Conservation (phyloP, 1,140 invertebrate species). For the Acyrthosiphon pisum region DNA sequence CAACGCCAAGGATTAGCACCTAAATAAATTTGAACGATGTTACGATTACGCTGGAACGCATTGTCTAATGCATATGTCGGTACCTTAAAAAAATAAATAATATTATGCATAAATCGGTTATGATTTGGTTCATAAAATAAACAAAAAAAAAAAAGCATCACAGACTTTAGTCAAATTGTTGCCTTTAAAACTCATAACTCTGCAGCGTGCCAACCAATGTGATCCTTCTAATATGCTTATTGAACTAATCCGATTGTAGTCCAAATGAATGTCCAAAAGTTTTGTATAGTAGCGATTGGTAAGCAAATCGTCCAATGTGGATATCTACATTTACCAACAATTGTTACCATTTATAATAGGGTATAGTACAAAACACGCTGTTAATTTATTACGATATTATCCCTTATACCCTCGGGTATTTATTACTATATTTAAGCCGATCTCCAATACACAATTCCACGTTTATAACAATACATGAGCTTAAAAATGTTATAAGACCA, state of each 20-base stretch:
- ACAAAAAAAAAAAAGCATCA: conserved; percentile 56
- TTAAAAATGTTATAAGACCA: neutral
- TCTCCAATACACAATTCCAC: neutral
- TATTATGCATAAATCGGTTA: neutral
- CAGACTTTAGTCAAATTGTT: conserved; percentile 76
- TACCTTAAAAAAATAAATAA: conserved; percentile 66
- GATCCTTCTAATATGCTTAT: conserved; percentile 77
- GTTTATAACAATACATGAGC: neutral
- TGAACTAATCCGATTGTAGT: conserved; percentile 75
- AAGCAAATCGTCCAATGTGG: conserved; percentile 69
- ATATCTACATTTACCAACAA: conserved; percentile 66
- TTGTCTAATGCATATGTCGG: conserved; percentile 81
- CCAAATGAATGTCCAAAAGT: conserved; percentile 77
- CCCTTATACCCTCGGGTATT: conserved; percentile 58
- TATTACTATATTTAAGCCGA: neutral
- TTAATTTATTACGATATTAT: conserved; percentile 53
- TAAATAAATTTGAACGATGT: conserved; percentile 72
- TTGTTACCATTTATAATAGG: neutral
- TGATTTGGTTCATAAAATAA: neutral
- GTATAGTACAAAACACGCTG: neutral
- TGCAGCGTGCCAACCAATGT: conserved; percentile 77
- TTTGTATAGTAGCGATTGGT: conserved; percentile 72
- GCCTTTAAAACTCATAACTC: conserved; percentile 74
- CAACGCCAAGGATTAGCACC: conserved; percentile 83
- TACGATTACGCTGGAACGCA: conserved; percentile 74